A percentile compares a stretch with the other conserved stretches of the same genome.
phyloP scores from a whole-genome alignment of 2,797 vertebrate genomes.

The Lagocephalus sceleratus region DNA sequence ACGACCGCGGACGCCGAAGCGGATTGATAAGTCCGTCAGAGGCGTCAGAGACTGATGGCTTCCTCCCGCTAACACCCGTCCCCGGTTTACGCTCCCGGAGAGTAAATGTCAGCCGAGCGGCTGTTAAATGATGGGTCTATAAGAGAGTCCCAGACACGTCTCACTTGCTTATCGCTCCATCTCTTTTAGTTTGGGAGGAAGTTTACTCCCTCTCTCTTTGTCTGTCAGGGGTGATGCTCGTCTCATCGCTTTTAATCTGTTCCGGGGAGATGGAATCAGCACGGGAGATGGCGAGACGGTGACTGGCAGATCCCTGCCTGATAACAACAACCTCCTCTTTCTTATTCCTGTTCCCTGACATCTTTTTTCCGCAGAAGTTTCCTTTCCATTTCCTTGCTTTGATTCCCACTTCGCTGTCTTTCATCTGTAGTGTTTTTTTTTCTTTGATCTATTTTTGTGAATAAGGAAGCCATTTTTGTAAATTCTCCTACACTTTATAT shows the following conservation, averaged over 20 bases:
- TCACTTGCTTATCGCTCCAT: constrained; percentile 44
- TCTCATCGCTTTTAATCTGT: constrained; percentile 62
- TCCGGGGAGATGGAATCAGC: constrained; percentile 46
- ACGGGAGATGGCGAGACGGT: constrained; percentile 42
- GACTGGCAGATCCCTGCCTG: constrained; percentile 58
- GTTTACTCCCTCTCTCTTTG: constrained; percentile 52
- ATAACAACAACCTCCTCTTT: constrained; percentile 36
- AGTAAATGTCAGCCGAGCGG: constrained; percentile 51
- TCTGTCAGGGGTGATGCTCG: constrained; percentile 46
- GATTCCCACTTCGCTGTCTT: constrained; percentile 38
- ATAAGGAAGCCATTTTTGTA: constrained; percentile 9
- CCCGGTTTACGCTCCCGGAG: constrained; percentile 20
- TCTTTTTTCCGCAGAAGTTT: constrained; percentile 22
- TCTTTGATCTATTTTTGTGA: constrained; percentile 35
- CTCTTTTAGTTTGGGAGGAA: constrained; percentile 52
- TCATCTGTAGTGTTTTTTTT: constrained; percentile 24
- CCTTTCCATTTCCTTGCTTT: constrained; percentile 38
- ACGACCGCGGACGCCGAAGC: constrained; percentile 28
- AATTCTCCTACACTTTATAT: too few species aligned
- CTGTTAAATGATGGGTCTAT: constrained; percentile 59
- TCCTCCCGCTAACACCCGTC: constrained; percentile 44
- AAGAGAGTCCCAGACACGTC: constrained; percentile 38
- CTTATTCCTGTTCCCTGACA: constrained; percentile 8
- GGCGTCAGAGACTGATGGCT: constrained; percentile 48
- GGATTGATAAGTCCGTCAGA: constrained; percentile 42